Evolutionary conservation across 2,797 vertebrate species (phyloP), one percentile per base, ranked within the genome.

Genomic region (Arctocebus calabarensis): DNA sequence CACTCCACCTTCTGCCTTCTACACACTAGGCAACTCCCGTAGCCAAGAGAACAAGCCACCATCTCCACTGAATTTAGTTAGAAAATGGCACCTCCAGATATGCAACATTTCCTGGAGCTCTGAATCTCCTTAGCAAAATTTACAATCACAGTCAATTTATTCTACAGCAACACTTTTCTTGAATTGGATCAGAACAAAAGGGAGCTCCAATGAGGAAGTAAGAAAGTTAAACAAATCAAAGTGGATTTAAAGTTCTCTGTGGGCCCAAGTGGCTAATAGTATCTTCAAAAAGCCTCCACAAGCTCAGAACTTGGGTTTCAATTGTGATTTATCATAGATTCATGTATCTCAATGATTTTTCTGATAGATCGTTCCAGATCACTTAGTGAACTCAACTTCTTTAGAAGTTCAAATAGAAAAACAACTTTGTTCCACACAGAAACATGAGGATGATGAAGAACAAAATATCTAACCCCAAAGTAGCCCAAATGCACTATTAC

Each of bases 161-260:
- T 89, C 34, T n/a, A 85, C 25, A 78, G 59, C 16, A 82, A 59
- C 45, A 45, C 43, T 91, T 91, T 71, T 81, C n/a, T 78, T 92
- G 37, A 95, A 81, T 13, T 75, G 8, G 45, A 17, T 19, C 34
- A 94, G 61, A n/a, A 77, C 64, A 79, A 62, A 19, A 2, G 3
- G 2, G 27, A 12, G 1, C 6, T 66, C 92, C 40, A 13, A 17
- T 45, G 32, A 90, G 34, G 34, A 94, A 84, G 79, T 48, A 29
- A 81, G 32, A 40, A 81, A 73, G 59, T 83, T 68, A 68, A 86
- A 85, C 16, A n/a, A 57, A 13, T 91, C 17, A 79, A 62, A 87
- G 32, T 89, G 17, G 4, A 5, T 88, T 74, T 85, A 94, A 88
- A 92, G 27, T 9, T 85, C 48, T 66, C 22, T 70, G 10, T 40